Conservation (phyloP, 2,888 invertebrate genomes). For the Ctenicera cuprea region DNA sequence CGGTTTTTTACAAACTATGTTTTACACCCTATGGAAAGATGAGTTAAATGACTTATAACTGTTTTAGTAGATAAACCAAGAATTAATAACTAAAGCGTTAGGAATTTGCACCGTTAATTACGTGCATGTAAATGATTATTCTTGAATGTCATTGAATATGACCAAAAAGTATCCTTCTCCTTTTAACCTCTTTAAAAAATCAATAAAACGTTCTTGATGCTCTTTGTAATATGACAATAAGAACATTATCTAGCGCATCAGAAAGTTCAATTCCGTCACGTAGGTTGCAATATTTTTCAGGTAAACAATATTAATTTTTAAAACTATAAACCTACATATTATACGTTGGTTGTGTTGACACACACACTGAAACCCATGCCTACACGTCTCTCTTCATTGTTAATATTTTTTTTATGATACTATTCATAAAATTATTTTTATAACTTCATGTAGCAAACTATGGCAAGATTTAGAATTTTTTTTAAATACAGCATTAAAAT, state of each 20-base stretch:
- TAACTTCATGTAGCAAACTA: not conserved
- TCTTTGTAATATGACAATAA: constrained; percentile 38
- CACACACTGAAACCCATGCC: constrained; percentile 29
- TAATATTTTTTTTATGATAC: constrained; percentile 3
- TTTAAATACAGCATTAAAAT: not conserved
- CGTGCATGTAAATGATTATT: too few relatives aligned
- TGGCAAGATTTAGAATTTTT: not conserved
- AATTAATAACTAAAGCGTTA: too few relatives aligned
- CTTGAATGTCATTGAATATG: too few relatives aligned
- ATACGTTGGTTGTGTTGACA: constrained; percentile 36
- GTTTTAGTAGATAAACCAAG: too few relatives aligned
- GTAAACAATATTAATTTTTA: constrained; percentile 54
- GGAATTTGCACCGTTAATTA: too few relatives aligned
- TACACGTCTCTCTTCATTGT: constrained; percentile 34
- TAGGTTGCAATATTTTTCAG: constrained; percentile 53
- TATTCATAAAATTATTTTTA: constrained; percentile 6
- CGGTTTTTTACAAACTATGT: too few relatives aligned
- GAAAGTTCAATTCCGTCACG: constrained; percentile 51
- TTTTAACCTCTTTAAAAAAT: too few relatives aligned
- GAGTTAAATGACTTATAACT: too few relatives aligned
- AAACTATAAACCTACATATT: constrained; percentile 57
- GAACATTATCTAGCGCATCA: constrained; percentile 50
- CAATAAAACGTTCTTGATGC: not conserved
- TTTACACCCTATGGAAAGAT: too few relatives aligned
- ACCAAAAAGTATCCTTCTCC: too few relatives aligned